A percentile compares a stretch with the other conserved stretches of the same genome.
Conservation (phyloP, 1,140 invertebrate genomes). For the Condylostylus longicornis region DNA sequence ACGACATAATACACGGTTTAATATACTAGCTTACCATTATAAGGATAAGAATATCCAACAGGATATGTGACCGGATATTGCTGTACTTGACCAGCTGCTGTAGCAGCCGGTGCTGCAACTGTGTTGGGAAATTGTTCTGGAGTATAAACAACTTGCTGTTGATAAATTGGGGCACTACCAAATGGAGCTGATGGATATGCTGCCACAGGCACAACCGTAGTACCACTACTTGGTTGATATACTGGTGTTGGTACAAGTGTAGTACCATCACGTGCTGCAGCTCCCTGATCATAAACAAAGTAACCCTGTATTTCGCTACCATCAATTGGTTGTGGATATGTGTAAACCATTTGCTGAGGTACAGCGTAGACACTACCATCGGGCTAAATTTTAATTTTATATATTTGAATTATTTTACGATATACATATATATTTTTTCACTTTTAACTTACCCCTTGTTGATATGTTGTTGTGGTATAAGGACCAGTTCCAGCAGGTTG, state of each 20-base stretch:
- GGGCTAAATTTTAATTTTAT: constrained; percentile 13
- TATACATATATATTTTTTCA: background rate
- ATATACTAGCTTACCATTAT: constrained; percentile 14
- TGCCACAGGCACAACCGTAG: constrained; percentile 5
- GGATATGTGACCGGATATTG: constrained; percentile 30
- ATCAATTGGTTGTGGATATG: constrained; percentile 24
- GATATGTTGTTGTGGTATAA: constrained; percentile 31
- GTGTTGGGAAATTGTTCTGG: constrained; percentile 22
- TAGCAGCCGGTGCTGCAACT: constrained; percentile 6
- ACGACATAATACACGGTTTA: background rate
- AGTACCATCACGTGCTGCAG: constrained; percentile 20
- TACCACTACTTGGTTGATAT: constrained; percentile 20
- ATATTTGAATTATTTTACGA: background rate
- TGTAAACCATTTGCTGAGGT: constrained; percentile 30
- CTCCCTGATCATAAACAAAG: constrained; percentile 31
- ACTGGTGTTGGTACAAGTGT: constrained; percentile 22
- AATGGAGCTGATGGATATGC: constrained; percentile 2
- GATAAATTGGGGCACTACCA: constrained; percentile 21
- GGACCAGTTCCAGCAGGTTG: constrained; percentile 24
- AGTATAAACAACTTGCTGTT: constrained; percentile 24
- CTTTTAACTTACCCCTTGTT: constrained; percentile 22
- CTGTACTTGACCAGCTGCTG: constrained; percentile 18
- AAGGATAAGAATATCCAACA: constrained; percentile 27
- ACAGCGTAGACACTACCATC: constrained; percentile 31
- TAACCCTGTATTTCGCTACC: constrained; percentile 25